Conservation (phyloP, 1,140 invertebrate species). For the Contarinia nasturtii region DNA sequence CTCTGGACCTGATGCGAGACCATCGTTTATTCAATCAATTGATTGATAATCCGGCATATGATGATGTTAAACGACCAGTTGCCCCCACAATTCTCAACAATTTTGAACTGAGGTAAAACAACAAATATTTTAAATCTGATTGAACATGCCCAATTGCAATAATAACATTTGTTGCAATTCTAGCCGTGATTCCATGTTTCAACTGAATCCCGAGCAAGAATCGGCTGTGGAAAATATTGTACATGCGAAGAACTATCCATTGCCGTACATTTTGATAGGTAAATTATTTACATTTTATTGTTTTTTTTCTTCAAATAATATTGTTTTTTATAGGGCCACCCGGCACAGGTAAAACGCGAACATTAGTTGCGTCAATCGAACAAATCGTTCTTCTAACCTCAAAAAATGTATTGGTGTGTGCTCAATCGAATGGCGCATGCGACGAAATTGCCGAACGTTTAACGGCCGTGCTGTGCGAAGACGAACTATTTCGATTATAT, state of each 20-base stretch:
- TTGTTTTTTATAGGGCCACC: constrained; percentile 54
- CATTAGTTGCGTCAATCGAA: constrained; percentile 48
- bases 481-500: constrained; percentile 25
- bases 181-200: constrained; percentile 1
- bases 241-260: constrained; percentile 29
- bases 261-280: constrained; percentile 48
- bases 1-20: background rate
- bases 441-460: constrained; percentile 44
- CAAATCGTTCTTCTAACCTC: constrained; percentile 24
- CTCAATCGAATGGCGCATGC: constrained; percentile 59
- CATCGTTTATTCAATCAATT: background rate
- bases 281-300: background rate
- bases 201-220: constrained; percentile 36
- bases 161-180: background rate
- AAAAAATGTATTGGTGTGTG: constrained; percentile 39
- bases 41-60: background rate
- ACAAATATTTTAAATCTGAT: background rate
- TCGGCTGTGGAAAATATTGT: constrained; percentile 45
- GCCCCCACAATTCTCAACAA: background rate
- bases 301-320: background rate
- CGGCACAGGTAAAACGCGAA: constrained; percentile 64
- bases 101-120: too few relatives aligned
- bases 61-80: background rate
- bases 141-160: constrained; percentile 1
- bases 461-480: constrained; percentile 10